Evolutionary conservation across 2,113 vertebrate genomes (phyloP).

Genomic region (Nycticorax nycticorax): DNA sequence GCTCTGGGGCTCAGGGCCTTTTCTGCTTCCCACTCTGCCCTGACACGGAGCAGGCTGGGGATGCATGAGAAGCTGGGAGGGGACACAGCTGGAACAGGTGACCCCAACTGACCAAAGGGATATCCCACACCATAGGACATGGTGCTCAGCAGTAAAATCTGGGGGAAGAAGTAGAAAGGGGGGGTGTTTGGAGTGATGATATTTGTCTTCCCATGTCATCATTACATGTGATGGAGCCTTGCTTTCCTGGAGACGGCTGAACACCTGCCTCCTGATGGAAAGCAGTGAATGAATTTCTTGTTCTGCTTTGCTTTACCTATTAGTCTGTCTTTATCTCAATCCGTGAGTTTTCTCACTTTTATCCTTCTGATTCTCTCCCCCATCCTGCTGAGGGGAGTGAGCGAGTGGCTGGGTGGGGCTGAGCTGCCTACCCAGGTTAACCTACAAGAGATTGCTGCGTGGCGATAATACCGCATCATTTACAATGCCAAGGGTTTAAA

Average conservation of each 20-base stretch:
- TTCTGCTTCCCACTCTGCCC: background rate
- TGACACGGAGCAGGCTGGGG: background rate
- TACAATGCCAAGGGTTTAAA: background rate
- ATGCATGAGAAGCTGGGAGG: background rate
- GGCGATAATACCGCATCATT: background rate
- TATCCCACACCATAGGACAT: fast-evolving
- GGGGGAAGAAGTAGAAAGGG: background rate
- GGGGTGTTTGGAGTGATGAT: background rate
- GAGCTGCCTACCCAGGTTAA: background rate
- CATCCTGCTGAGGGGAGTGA: background rate
- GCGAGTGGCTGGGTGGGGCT: background rate
- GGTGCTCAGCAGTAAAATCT: background rate
- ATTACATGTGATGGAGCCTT: fast-evolving
- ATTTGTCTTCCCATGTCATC: background rate
- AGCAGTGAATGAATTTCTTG: background rate
- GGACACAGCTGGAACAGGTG: background rate
- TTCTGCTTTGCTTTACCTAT: background rate
- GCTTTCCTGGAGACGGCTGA: background rate
- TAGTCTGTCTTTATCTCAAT: background rate
- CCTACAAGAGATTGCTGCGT: background rate
- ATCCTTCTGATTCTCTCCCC: background rate
- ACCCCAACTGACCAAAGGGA: background rate
- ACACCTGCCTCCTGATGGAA: background rate
- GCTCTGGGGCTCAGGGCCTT: background rate
- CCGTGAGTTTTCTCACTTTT: background rate